Conservation (phyloP, 2,888 invertebrate species). For the Myopa tessellatipennis region DNA sequence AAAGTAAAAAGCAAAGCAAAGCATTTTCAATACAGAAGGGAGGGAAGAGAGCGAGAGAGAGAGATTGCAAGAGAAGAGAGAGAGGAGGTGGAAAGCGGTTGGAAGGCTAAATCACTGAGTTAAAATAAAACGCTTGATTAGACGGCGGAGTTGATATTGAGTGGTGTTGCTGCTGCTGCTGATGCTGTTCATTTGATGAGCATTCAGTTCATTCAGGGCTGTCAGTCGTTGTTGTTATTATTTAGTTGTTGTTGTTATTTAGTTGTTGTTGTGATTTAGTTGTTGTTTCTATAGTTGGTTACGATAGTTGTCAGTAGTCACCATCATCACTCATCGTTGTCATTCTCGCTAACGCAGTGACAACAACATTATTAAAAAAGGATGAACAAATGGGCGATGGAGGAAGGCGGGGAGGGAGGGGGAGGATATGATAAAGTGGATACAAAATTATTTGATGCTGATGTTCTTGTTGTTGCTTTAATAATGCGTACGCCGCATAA, state of each 20-base stretch:
- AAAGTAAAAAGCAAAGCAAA: background rate
- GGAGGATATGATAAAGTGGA: background rate
- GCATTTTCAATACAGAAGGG: too few relatives aligned
- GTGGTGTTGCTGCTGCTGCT: too few relatives aligned
- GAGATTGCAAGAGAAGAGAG: background rate
- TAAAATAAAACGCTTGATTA: conserved; percentile 7
- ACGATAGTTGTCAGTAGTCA: background rate
- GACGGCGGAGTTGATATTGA: too few relatives aligned
- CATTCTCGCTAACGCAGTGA: conserved; percentile 11
- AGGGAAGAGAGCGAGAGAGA: background rate
- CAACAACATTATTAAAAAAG: conserved; percentile 11
- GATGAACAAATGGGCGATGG: background rate
- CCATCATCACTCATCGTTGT: background rate
- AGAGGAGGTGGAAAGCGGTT: too few relatives aligned
- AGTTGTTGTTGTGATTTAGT: too few relatives aligned
- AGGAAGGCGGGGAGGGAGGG: background rate
- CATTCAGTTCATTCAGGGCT: too few relatives aligned
- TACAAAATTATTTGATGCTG: background rate
- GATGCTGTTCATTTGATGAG: too few relatives aligned
- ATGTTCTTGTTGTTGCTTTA: background rate
- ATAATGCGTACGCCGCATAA: conserved; percentile 17
- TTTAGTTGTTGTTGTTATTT: too few relatives aligned
- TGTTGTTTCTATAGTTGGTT: too few relatives aligned
- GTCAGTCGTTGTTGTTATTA: too few relatives aligned
- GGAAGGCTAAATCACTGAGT: too few relatives aligned